These are phyloP conservation scores for Euplagia quadripunctaria DNA, from an alignment of 2,888 invertebrate species.

Conservation along the genomic window DNA sequence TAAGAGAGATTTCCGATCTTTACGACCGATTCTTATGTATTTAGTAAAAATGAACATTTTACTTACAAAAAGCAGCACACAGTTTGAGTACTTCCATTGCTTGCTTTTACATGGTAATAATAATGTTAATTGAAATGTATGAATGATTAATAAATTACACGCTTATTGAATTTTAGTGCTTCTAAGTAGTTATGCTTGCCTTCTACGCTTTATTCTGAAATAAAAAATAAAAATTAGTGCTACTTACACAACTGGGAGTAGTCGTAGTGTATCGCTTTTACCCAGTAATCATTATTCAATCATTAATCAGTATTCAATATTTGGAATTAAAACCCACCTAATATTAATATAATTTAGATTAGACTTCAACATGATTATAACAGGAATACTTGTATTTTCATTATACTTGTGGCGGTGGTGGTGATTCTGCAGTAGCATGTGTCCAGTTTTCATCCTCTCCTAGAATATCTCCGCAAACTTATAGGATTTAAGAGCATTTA, in stretches of 20 bases:
- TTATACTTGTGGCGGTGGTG: too few species aligned
- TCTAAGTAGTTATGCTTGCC: background rate
- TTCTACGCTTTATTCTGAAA: background rate
- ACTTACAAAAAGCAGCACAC: slow-evolving; percentile 15
- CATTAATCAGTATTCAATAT: background rate
- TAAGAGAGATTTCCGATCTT: too few species aligned
- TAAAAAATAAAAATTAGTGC: background rate
- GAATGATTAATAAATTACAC: slow-evolving; percentile 12
- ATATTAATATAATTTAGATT: too few species aligned
- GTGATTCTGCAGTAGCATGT: too few species aligned
- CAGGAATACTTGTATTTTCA: too few species aligned
- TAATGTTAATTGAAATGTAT: background rate
- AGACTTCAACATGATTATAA: too few species aligned
- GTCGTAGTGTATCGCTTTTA: background rate
- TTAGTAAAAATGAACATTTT: background rate
- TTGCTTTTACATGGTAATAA: background rate
- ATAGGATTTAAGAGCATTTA: background rate
- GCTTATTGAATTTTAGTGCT: slow-evolving; percentile 10
- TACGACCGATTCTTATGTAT: background rate
- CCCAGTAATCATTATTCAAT: too few species aligned
- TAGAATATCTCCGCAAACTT: background rate
- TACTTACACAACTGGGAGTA: background rate
- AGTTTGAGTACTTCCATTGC: slow-evolving; percentile 14
- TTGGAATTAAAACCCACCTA: background rate
- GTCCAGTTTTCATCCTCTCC: too few species aligned